phyloP scores from a whole-genome alignment of 2,113 vertebrate species.

The Arvicanthis niloticus region DNA sequence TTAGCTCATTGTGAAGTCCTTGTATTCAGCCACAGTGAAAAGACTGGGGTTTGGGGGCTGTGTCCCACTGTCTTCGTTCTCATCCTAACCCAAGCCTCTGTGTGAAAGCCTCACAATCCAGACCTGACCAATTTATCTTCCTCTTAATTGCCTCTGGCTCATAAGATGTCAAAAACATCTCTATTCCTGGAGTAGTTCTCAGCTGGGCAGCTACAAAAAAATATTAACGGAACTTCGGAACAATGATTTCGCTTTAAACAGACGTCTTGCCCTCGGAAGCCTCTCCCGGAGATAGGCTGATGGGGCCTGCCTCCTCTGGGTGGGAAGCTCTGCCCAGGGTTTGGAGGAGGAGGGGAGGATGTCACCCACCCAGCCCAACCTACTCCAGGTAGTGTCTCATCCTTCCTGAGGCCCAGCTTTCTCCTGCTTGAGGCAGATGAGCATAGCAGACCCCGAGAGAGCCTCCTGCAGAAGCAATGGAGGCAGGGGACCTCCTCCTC shows the following conservation, averaged over 20 bases:
- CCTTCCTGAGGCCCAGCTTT: not conserved
- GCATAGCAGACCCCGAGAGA: not conserved
- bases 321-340: slow-evolving; percentile 26
- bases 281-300: slow-evolving; percentile 76
- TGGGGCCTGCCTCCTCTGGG: slow-evolving; percentile 71
- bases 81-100: not conserved
- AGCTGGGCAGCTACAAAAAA: slow-evolving; percentile 62
- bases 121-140: not conserved
- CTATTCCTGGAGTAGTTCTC: slow-evolving; percentile 66
- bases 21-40: not conserved
- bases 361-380: not conserved
- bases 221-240: slow-evolving; percentile 73
- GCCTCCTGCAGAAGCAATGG: not conserved
- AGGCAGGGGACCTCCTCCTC: not conserved
- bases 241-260: slow-evolving; percentile 78
- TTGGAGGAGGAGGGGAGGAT: slow-evolving; percentile 66
- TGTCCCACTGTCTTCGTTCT: not conserved
- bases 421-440: not conserved
- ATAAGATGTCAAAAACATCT: slow-evolving; percentile 21
- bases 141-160: slow-evolving; percentile 29
- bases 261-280: slow-evolving; percentile 67
- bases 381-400: slow-evolving; percentile 59
- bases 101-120: not conserved
- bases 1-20: not conserved
- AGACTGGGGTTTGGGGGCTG: not conserved